Evolutionary conservation across 2,888 invertebrate genomes (phyloP).

Genomic region (Charanyca ferruginea): DNA sequence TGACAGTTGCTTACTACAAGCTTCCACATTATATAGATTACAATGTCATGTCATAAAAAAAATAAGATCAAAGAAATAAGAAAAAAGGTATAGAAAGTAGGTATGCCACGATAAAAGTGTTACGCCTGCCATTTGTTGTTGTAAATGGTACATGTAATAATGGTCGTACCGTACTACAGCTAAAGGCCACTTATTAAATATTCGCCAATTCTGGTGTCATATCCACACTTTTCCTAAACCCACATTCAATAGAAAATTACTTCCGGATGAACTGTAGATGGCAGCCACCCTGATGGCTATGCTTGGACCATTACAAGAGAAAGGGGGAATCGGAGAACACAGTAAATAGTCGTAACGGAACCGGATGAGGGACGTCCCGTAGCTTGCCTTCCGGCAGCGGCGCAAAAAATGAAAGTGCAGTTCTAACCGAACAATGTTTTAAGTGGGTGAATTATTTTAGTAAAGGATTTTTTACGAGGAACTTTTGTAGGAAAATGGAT

Average conservation of each 20-base stretch:
- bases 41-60: no score
- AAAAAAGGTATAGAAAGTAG: no score
- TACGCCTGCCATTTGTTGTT: no score
- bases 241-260: slow-evolving; percentile 1
- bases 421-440: slow-evolving; percentile 55
- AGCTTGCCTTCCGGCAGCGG: slow-evolving; percentile 48
- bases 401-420: slow-evolving; percentile 63
- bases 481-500: slow-evolving; percentile 5
- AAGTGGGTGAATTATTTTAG: slow-evolving; percentile 45
- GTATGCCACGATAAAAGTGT: no score
- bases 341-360: slow-evolving; percentile 62
- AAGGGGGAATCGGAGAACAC: slow-evolving; percentile 40
- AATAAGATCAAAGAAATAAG: no score
- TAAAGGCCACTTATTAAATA: no score
- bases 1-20: no score
- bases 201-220: neutral
- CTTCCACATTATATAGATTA: no score
- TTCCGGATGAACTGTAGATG: neutral
- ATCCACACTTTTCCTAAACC: neutral
- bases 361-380: slow-evolving; percentile 52
- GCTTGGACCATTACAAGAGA: slow-evolving; percentile 47
- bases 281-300: neutral
- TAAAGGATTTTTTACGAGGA: slow-evolving; percentile 32
- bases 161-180: no score
- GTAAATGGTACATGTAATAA: no score